phyloP scores from a whole-genome alignment of 2,888 invertebrate genomes.

The Oxyteleia sp. region DNA sequence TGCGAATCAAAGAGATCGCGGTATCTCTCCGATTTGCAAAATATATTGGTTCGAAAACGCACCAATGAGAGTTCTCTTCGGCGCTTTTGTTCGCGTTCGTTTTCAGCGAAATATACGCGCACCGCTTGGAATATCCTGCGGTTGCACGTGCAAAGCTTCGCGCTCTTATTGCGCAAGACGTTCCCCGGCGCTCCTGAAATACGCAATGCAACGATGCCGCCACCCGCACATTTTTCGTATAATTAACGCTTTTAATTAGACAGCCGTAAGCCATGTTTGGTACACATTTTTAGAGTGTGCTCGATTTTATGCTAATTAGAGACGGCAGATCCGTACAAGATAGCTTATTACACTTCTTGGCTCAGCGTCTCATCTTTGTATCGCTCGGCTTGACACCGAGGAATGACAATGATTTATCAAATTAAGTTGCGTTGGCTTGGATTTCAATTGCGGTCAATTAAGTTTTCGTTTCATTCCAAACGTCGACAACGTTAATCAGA shows the following conservation, averaged over 20 bases:
- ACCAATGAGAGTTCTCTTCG: conserved; percentile 28
- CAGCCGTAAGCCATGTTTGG: conserved; percentile 57
- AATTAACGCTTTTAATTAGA: conserved; percentile 72
- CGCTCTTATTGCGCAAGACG: conserved; percentile 53
- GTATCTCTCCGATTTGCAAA: too few relatives aligned
- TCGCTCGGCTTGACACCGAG: conserved; percentile 23
- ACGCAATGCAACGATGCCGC: conserved; percentile 25
- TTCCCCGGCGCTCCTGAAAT: conserved; percentile 48
- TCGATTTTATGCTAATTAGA: conserved; percentile 71
- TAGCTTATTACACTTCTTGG: conserved; percentile 41
- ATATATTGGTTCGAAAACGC: conserved; percentile 12
- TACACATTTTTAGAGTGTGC: conserved; percentile 52
- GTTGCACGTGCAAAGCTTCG: conserved; percentile 63
- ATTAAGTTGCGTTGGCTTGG: conserved; percentile 5
- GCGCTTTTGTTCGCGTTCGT: conserved; percentile 37
- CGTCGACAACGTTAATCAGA: neutral
- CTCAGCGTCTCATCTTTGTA: conserved; percentile 52
- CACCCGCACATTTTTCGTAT: conserved; percentile 60
- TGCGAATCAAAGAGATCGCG: too few relatives aligned
- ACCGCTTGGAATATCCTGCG: conserved; percentile 37
- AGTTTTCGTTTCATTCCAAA: neutral
- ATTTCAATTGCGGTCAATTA: conserved; percentile 8
- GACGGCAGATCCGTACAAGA: conserved; percentile 43
- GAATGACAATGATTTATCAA: conserved; percentile 64
- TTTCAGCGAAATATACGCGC: conserved; percentile 33